Conservation (phyloP, 2,888 invertebrate genomes). For the Bellardia pandia region DNA sequence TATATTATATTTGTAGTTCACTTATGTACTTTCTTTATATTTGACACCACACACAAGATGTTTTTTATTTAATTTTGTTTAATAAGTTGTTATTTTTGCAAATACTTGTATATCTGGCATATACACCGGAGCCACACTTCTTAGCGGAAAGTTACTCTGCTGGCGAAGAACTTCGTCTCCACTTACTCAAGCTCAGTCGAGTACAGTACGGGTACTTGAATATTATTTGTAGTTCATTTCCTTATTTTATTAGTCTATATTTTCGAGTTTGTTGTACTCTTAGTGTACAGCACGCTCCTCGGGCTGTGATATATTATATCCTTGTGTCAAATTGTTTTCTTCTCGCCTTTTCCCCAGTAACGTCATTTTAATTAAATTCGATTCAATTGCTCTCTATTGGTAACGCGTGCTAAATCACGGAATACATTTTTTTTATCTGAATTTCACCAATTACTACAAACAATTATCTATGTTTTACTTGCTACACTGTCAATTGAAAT, state of each 20-base stretch:
- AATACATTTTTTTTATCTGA: slow-evolving; percentile 20
- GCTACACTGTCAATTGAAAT: slow-evolving; percentile 73
- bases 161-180: slow-evolving; percentile 63
- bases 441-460: not conserved
- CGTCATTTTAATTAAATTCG: slow-evolving; percentile 39
- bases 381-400: slow-evolving; percentile 41
- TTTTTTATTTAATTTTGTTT: slow-evolving; percentile 31
- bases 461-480: slow-evolving; percentile 1
- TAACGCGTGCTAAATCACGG: slow-evolving; percentile 14
- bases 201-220: slow-evolving; percentile 14
- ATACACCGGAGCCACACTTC: slow-evolving; percentile 66
- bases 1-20: slow-evolving; percentile 41
- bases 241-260: slow-evolving; percentile 54
- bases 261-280: slow-evolving; percentile 64
- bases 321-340: slow-evolving; percentile 74
- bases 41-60: slow-evolving; percentile 55
- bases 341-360: slow-evolving; percentile 39
- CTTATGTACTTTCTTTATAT: slow-evolving; percentile 32
- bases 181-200: slow-evolving; percentile 46
- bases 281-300: slow-evolving; percentile 60
- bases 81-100: slow-evolving; percentile 48
- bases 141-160: slow-evolving; percentile 8
- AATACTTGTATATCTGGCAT: slow-evolving; percentile 68
- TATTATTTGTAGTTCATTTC: slow-evolving; percentile 60
- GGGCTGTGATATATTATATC: slow-evolving; percentile 75